Evolutionary conservation across 2,797 vertebrate genomes (phyloP).

Genomic region (Trematomus bernacchii): DNA sequence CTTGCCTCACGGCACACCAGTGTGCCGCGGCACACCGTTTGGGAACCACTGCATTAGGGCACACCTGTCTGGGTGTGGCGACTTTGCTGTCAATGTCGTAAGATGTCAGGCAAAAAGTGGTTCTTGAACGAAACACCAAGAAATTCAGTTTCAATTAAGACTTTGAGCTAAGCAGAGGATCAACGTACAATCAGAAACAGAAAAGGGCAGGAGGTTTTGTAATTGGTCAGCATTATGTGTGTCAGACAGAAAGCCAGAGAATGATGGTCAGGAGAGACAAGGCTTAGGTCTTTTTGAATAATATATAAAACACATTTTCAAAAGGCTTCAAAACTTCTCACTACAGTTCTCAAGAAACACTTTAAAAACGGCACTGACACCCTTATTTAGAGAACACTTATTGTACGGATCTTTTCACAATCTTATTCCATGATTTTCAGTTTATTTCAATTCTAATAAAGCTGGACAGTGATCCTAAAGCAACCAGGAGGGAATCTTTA

Average conservation of each 20-base stretch:
- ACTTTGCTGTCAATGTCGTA: neutral
- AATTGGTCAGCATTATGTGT: conserved; percentile 50
- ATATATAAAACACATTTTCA: neutral
- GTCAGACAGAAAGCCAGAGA: neutral
- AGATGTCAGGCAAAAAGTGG: conserved; percentile 33
- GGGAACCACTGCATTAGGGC: too few relatives aligned
- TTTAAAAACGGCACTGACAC: neutral
- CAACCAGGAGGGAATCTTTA: neutral
- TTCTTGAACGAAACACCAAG: conserved; percentile 32
- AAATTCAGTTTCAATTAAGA: conserved; percentile 61
- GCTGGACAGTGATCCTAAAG: neutral
- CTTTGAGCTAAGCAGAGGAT: conserved; percentile 73
- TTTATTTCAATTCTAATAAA: neutral
- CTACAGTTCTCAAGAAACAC: neutral
- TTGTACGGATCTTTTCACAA: neutral
- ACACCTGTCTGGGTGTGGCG: conserved; percentile 4
- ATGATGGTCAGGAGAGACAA: neutral
- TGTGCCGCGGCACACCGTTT: too few relatives aligned
- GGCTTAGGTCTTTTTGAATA: neutral
- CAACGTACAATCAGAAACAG: conserved; percentile 43
- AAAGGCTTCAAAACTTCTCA: conserved; percentile 2
- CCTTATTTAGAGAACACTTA: neutral
- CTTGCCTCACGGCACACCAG: too few relatives aligned
- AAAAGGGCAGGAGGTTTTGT: conserved; percentile 37
- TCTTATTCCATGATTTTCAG: neutral